phyloP scores from a whole-genome alignment of 2,797 vertebrate species.

The Anolis apletophallus region DNA sequence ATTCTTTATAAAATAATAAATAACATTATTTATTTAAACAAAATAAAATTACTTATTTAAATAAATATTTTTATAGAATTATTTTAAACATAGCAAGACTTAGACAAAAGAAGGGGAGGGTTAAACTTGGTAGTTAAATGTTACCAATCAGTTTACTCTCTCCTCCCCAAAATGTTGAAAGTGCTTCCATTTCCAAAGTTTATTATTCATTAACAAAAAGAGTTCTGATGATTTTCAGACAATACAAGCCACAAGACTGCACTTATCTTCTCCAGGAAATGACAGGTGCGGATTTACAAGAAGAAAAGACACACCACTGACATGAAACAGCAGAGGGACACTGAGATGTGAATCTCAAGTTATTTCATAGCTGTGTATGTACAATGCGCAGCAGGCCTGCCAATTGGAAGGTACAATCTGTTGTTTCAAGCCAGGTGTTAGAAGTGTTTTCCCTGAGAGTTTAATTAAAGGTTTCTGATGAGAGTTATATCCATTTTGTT shows the following conservation, averaged over 20 bases:
- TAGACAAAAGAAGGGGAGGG: no score
- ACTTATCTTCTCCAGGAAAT: background rate
- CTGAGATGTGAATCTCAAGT: background rate
- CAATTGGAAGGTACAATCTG: constrained; percentile 13
- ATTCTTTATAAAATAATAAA: no score
- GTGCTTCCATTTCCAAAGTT: background rate
- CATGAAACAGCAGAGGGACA: background rate
- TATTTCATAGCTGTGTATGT: background rate
- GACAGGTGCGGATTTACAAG: background rate
- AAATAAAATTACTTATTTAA: no score
- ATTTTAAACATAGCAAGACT: no score
- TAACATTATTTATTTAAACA: no score
- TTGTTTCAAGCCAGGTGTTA: background rate
- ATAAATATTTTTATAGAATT: no score
- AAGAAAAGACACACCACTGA: background rate
- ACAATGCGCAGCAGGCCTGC: background rate
- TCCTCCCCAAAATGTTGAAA: background rate
- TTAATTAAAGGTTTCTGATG: constrained; percentile 24
- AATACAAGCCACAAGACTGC: background rate
- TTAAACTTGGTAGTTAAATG: background rate
- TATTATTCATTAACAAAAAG: background rate
- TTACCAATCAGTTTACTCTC: no score
- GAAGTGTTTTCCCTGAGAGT: constrained; percentile 15
- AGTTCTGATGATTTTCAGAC: background rate
- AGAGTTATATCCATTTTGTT: background rate